These are phyloP conservation scores for Stictocephala bisonia DNA, from an alignment of 2,888 invertebrate genomes.

Conservation along the genomic window DNA sequence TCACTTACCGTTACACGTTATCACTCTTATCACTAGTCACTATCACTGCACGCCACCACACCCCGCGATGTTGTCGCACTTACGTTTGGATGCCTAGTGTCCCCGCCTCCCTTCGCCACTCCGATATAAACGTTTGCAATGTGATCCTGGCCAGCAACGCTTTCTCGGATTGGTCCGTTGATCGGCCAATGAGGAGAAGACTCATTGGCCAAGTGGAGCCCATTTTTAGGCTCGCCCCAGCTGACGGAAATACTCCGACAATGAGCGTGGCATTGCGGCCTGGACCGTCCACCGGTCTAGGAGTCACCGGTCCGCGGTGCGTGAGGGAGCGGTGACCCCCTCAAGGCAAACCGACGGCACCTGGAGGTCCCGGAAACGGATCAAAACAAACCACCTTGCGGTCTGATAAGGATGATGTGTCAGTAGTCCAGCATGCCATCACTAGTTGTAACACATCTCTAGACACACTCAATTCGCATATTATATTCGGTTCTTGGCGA, in stretches of 20 bases:
- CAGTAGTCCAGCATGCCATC: too few species aligned
- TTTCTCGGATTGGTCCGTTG: conserved; percentile 65
- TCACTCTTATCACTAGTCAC: conserved; percentile 27
- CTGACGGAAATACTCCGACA: conserved; percentile 40
- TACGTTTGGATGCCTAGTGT: conserved; percentile 98
- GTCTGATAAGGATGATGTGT: too few species aligned
- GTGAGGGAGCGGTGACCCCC: too few species aligned
- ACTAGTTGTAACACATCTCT: too few species aligned
- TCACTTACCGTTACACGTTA: conserved; percentile 31
- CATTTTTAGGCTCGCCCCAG: conserved; percentile 50
- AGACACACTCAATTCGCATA: too few species aligned
- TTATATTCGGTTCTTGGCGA: too few species aligned
- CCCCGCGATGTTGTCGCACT: conserved; percentile 68
- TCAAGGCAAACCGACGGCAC: too few species aligned
- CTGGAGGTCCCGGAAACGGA: too few species aligned
- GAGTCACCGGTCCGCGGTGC: too few species aligned
- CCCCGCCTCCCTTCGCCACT: conserved; percentile 76
- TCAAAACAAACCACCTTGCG: too few species aligned
- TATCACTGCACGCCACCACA: conserved; percentile 28
- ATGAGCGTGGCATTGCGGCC: conserved; percentile 3
- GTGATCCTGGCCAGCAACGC: conserved; percentile 74
- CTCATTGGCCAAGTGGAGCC: conserved; percentile 46
- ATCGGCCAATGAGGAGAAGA: conserved; percentile 66
- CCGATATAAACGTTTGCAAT: conserved; percentile 85
- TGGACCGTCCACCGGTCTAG: neutral